phyloP scores from a whole-genome alignment of 2,888 invertebrate genomes.

The Calameuta pallipes region DNA sequence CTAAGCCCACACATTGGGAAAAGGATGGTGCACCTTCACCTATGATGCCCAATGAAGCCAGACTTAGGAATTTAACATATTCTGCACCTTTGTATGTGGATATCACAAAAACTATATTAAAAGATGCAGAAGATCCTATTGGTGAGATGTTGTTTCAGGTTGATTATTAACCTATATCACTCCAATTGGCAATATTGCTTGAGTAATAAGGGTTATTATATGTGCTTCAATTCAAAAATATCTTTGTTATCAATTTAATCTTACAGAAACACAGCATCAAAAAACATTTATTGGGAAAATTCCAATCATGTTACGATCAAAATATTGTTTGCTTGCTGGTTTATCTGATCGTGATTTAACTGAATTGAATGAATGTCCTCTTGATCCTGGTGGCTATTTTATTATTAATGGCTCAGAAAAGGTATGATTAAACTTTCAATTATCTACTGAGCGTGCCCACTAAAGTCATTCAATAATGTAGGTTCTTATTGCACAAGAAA shows the following conservation, averaged over 20 bases:
- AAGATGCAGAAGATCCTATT: conserved; percentile 90
- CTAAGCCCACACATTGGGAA: conserved; percentile 99
- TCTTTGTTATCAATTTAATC: not conserved
- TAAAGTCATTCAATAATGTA: conserved; percentile 29
- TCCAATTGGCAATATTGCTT: no score
- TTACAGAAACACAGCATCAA: conserved; percentile 71
- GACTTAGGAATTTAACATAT: conserved; percentile 96
- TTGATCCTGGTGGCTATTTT: conserved; percentile 99
- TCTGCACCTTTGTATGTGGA: conserved; percentile 99
- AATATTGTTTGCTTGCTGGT: conserved; percentile 94
- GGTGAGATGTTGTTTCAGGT: conserved; percentile 63
- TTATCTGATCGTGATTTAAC: conserved; percentile 98
- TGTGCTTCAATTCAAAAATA: not conserved
- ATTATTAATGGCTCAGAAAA: conserved; percentile 99
- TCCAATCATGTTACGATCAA: conserved; percentile 98
- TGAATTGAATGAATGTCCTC: conserved; percentile 98
- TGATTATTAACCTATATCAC: not conserved
- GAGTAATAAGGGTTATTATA: not conserved
- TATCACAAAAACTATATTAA: conserved; percentile 95
- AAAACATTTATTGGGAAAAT: conserved; percentile 85
- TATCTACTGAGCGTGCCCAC: not conserved
- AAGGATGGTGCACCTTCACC: conserved; percentile 99
- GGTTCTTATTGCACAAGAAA: conserved; percentile 98
- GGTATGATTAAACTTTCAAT: conserved; percentile 59
- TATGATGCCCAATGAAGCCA: conserved; percentile 99